phyloP scores from a whole-genome alignment of 2,113 vertebrate species.

The Malurus melanocephalus region DNA sequence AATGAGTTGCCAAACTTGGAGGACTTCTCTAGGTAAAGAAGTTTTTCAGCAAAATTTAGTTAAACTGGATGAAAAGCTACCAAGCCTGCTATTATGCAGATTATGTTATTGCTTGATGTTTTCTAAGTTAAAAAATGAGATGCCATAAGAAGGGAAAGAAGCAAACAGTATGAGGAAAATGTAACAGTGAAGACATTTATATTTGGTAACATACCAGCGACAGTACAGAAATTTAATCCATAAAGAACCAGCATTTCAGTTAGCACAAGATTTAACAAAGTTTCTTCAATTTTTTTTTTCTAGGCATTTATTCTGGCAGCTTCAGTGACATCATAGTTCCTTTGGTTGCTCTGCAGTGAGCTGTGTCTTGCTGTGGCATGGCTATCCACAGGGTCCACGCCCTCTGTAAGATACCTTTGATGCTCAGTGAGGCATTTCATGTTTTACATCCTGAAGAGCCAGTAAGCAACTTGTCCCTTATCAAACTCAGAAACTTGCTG shows the following conservation, averaged over 20 bases:
- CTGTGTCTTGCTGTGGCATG: not conserved
- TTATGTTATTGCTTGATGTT: not conserved
- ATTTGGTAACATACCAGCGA: not conserved
- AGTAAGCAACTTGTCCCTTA: not conserved
- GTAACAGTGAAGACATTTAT: not conserved
- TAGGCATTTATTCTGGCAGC: not conserved
- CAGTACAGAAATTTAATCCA: not conserved
- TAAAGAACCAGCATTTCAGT: not conserved
- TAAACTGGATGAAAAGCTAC: conserved; percentile 43
- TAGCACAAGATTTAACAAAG: not conserved
- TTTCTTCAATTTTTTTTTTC: not conserved
- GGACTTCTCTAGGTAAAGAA: not conserved
- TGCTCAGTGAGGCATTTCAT: not conserved
- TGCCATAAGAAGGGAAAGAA: not conserved
- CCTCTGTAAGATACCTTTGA: not conserved
- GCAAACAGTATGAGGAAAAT: not conserved
- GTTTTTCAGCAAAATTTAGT: conserved; percentile 20
- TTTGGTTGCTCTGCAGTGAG: not conserved
- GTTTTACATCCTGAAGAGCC: not conserved
- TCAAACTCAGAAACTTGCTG: not conserved
- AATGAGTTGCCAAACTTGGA: not conserved
- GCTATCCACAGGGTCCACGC: not conserved
- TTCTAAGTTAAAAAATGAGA: not conserved
- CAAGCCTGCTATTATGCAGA: not conserved
- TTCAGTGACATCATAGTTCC: not conserved